These are phyloP conservation scores for Drosophila ironensis DNA, from an alignment of 1,140 invertebrate species.

Conservation along the genomic window DNA sequence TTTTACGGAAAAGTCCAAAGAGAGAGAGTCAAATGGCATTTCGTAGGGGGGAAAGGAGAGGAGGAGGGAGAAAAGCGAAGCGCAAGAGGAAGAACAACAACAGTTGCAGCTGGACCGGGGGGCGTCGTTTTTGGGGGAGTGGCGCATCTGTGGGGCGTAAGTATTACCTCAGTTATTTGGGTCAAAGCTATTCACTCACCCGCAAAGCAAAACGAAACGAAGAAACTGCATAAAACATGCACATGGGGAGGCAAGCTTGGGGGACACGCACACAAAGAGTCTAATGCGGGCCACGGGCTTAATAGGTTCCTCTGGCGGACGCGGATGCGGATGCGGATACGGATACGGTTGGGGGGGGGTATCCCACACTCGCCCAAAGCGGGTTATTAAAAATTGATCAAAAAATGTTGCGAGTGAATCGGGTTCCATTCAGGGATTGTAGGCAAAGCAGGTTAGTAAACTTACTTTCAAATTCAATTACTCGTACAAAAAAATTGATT, in stretches of 20 bases:
- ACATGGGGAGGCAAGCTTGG: constrained; percentile 31
- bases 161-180: constrained; percentile 78
- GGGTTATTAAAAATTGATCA: no score
- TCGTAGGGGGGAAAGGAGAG: not conserved
- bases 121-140: constrained; percentile 13
- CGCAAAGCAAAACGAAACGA: constrained; percentile 69
- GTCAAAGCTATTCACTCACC: constrained; percentile 81
- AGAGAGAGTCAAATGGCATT: constrained; percentile 26
- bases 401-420: no score
- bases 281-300: constrained; percentile 54
- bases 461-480: no score
- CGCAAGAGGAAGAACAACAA: constrained; percentile 45
- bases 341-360: no score
- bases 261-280: constrained; percentile 30
- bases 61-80: not conserved
- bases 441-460: no score
- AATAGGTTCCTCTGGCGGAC: constrained; percentile 42
- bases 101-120: constrained; percentile 50
- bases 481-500: no score
- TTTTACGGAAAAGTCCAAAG: constrained; percentile 13
- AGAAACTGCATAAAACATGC: constrained; percentile 72
- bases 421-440: no score
- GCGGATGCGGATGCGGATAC: constrained; percentile 9
- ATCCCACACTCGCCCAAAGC: no score
- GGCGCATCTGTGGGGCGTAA: constrained; percentile 49